These are phyloP conservation scores for Lepidonotus clava DNA, from an alignment of 2,888 invertebrate genomes.

Conservation along the genomic window DNA sequence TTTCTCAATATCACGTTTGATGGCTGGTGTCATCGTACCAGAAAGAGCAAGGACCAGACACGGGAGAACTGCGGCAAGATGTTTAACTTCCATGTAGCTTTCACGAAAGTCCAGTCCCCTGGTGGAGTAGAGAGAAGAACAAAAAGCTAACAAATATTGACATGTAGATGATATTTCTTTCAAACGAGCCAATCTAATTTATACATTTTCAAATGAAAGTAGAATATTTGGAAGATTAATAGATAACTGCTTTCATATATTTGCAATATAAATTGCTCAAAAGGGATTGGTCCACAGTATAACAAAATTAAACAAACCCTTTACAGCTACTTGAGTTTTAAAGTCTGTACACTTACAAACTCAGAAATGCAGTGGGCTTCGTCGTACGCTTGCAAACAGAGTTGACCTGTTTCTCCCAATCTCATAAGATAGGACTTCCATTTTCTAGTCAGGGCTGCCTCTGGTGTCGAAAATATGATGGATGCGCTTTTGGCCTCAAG, in stretches of 20 bases:
- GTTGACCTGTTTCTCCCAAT: not conserved
- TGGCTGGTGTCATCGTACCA: not conserved
- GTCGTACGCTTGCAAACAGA: conserved; percentile 32
- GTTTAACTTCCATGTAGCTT: not conserved
- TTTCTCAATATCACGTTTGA: not conserved
- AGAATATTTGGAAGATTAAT: too few species aligned
- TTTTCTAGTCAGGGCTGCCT: not conserved
- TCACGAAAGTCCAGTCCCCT: conserved; percentile 7
- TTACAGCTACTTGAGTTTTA: not conserved
- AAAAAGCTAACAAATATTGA: not conserved
- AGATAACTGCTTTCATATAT: too few species aligned
- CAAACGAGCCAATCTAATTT: not conserved
- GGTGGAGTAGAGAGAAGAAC: not conserved
- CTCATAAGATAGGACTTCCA: not conserved
- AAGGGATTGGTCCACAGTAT: too few species aligned
- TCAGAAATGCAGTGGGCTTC: conserved; percentile 15
- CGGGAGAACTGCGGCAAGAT: not conserved
- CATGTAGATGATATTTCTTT: too few species aligned
- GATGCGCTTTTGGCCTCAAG: not conserved
- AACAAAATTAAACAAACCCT: too few species aligned
- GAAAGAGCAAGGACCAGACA: not conserved
- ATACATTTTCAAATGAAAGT: not conserved
- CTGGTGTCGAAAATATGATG: not conserved
- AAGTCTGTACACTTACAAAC: not conserved
- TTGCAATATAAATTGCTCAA: not conserved